Base-by-base conservation (phyloP, 2,888 invertebrate genomes). In the Labia minor region DNA sequence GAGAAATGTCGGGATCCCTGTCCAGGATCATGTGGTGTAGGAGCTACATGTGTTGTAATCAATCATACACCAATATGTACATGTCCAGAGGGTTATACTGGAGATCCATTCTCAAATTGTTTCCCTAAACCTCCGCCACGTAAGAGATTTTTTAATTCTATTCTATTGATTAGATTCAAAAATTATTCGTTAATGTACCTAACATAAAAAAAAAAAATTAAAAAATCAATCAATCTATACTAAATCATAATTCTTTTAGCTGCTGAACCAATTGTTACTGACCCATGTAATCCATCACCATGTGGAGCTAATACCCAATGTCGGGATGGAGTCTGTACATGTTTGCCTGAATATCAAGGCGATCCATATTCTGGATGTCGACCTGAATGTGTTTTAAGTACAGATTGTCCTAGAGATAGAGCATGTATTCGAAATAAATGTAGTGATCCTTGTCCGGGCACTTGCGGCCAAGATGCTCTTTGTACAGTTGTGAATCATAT, bases 241-340 rank as follows among this genome's bases (percentile, higher is more conserved):
- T 64, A 61, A 19, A 11, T 64, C 21, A 61, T 61, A 63, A 37
- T 33, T 73, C 6, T 66, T 68, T 10, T 64, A 70, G 69, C 65
- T 19, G 10, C n/a, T 10, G 71, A 70, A 64, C 71, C 72, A 66
- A 71, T 65, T 18, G 74, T 76, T 4, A 74, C 72, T 66, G 77
- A 82, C 70, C 87, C 87, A 1, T 88, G 88, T 73, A 82, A 81
- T 73, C 88, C 88, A 63, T 84, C 84, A 66, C 89, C 88, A 1
- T 90, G 89, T 76, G 89, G 89, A 37, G 84, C 87, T 1, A 86
- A 88, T 74, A 88, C 89, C 75, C 87, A 88, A 74, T 90, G 90
- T 73, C 82, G 86, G 65, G 84, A 85, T 74, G 87, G 88, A 1
- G 86, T 88, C n/a, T 92, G 91, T 74, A 87, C 88, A 19, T 91